These are phyloP conservation scores for Emmelina monodactyla DNA, from an alignment of 2,888 invertebrate species.

Conservation along the genomic window DNA sequence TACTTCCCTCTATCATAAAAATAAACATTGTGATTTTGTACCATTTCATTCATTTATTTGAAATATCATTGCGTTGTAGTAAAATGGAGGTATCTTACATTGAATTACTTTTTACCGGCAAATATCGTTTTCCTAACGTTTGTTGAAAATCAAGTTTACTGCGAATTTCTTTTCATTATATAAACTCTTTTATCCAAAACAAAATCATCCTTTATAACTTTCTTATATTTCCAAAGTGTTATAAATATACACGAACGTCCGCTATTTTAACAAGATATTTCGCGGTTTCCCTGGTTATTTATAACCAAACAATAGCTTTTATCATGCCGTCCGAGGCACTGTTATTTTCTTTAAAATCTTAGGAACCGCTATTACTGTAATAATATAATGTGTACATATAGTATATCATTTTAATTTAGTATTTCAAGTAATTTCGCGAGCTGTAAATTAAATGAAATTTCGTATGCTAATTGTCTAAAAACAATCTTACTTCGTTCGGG, in stretches of 20 bases:
- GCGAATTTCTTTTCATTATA: no score
- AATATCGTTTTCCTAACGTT: no score
- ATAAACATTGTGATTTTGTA: no score
- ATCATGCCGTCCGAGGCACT: not conserved
- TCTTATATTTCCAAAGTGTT: not conserved
- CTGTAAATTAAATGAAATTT: slow-evolving; percentile 47
- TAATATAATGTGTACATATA: no score
- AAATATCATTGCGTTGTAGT: no score
- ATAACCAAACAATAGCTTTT: not conserved
- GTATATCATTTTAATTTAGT: slow-evolving; percentile 24
- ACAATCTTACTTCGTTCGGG: slow-evolving; percentile 51
- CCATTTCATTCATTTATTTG: no score
- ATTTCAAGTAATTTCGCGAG: slow-evolving; percentile 41
- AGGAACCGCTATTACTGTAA: not conserved
- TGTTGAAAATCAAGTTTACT: no score
- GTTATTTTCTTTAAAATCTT: not conserved
- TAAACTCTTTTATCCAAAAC: not conserved
- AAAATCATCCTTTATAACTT: not conserved
- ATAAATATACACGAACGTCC: no score
- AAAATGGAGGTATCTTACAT: no score
- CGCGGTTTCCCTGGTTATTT: not conserved
- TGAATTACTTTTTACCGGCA: no score
- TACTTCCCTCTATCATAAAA: no score
- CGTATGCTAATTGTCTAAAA: slow-evolving; percentile 45
- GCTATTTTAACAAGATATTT: no score